phyloP scores from a whole-genome alignment of 2,113 vertebrate genomes.

The Rallus limicola region DNA sequence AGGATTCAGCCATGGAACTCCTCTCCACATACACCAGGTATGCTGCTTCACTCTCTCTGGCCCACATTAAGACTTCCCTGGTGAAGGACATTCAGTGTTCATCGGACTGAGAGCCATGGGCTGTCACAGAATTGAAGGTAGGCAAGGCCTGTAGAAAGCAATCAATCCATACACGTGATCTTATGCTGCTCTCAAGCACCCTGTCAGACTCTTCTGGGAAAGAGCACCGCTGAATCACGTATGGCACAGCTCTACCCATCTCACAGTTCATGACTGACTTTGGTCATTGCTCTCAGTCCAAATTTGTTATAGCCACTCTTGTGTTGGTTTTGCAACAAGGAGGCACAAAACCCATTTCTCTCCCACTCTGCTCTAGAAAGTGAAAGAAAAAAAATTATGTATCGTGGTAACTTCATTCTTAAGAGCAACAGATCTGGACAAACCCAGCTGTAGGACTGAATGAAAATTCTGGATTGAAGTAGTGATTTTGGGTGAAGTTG shows the following conservation, averaged over 20 bases:
- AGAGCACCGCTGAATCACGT: not conserved
- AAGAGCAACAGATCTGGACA: not conserved
- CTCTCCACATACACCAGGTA: not conserved
- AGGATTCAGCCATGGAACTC: not conserved
- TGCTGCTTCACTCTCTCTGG: not conserved
- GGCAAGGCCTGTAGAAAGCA: not conserved
- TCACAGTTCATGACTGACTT: not conserved
- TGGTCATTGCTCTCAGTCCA: not conserved
- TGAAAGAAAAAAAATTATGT: not conserved
- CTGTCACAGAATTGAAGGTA: not conserved
- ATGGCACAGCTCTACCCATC: not conserved
- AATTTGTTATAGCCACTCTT: not conserved
- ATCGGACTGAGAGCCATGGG: not conserved
- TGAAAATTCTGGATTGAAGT: not conserved
- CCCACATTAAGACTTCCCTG: not conserved
- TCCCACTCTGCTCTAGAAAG: not conserved
- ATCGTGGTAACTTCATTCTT: not conserved
- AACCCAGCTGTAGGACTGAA: not conserved
- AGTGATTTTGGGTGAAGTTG: not conserved
- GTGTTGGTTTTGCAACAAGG: not conserved
- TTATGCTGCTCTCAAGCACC: not conserved
- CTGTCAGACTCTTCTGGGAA: not conserved
- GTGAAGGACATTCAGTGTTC: accelerated
- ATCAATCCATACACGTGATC: accelerated
- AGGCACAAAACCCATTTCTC: not conserved